These are phyloP conservation scores for Myotis planiceps DNA, from an alignment of 2,797 vertebrate species.

Conservation along the genomic window DNA sequence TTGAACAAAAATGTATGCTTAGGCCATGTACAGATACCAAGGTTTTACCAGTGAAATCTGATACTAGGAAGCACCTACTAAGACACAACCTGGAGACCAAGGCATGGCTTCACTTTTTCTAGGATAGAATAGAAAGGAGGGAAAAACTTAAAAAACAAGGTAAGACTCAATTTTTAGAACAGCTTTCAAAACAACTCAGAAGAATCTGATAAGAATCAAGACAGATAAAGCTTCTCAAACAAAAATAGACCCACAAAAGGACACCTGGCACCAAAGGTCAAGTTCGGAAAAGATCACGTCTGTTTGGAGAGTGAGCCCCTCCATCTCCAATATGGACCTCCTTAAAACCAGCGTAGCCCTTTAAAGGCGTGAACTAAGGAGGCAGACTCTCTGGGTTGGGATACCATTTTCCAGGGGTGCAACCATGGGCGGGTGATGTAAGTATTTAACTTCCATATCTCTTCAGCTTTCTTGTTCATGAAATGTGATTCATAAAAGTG, in stretches of 20 bases:
- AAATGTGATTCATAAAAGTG: neutral
- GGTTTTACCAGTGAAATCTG: neutral
- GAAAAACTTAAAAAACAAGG: neutral
- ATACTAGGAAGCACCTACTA: neutral
- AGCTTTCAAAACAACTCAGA: neutral
- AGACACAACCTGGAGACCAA: neutral
- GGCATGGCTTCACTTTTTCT: neutral
- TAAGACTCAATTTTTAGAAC: neutral
- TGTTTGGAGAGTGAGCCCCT: neutral
- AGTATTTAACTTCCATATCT: neutral
- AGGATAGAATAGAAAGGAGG: neutral
- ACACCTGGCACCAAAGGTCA: neutral
- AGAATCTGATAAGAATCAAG: neutral
- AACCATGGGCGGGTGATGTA: neutral
- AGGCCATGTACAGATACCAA: neutral
- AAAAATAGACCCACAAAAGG: neutral
- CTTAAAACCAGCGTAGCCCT: neutral
- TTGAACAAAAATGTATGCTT: neutral
- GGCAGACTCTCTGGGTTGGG: neutral
- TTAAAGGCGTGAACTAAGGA: neutral
- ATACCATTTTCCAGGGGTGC: neutral
- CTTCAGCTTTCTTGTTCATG: neutral
- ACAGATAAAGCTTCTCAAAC: neutral
- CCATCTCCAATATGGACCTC: neutral
- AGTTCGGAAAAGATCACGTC: neutral